A percentile compares a stretch with the other conserved stretches of the same genome.
Evolutionary conservation across 1,140 invertebrate genomes (phyloP).

Genomic region (Meloidogyne hapla): DNA sequence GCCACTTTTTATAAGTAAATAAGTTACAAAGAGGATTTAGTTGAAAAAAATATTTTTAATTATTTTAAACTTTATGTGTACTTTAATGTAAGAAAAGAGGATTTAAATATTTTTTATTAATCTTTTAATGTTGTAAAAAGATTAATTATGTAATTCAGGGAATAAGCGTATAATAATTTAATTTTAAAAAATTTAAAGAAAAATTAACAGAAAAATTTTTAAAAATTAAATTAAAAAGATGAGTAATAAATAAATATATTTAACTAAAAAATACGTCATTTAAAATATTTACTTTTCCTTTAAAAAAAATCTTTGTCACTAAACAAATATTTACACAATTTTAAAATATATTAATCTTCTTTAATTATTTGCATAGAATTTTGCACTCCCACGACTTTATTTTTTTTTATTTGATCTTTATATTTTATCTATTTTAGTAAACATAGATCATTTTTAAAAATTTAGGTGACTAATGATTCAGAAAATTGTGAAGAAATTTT

Average conservation of each 20-base stretch:
- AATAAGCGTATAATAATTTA: no score
- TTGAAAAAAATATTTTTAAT: no score
- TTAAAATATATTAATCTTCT: conserved; percentile 1
- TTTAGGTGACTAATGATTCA: background rate
- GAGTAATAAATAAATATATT: background rate
- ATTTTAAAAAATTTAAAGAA: no score
- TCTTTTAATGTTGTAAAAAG: no score
- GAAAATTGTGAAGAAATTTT: background rate
- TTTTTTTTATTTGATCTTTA: background rate
- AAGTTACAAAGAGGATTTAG: no score
- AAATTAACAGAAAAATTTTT: background rate
- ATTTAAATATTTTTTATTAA: no score
- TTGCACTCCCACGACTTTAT: background rate
- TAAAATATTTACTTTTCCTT: background rate
- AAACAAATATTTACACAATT: conserved; percentile 6
- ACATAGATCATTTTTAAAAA: no score
- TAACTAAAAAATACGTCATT: no score
- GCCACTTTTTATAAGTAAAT: no score
- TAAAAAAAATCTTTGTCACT: conserved; percentile 6
- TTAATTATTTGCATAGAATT: background rate
- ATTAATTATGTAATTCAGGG: no score
- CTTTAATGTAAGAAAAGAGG: no score
- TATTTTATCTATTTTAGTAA: background rate
- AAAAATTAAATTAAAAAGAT: background rate
- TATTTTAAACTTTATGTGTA: no score